Base-by-base conservation (phyloP, 2,797 vertebrate species). In the Neosilurus mollespiculum region DNA sequence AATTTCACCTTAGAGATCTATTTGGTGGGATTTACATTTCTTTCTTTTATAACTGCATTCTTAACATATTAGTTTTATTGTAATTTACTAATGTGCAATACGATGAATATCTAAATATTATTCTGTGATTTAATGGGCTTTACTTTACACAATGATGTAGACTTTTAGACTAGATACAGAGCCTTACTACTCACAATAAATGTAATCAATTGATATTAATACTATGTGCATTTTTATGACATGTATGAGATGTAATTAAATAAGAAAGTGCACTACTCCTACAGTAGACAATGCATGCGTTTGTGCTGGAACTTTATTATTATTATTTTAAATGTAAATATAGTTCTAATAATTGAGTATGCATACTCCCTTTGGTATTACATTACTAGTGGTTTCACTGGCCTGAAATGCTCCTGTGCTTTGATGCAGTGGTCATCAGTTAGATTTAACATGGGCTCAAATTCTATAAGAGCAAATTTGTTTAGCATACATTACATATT, bases 41-140 rank as follows among this genome's bases (percentile, higher is more conserved):
- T 22, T 34, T 11, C 34, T 69, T 69, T 10, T 43, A 43, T 10
- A 69, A 1, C 26, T 34, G 26, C 18, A 69, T 43, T 69, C 37
- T 10, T 43, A 43, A 2, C 37, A 43, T 54, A 15, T 54, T 49
- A 43, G 34, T 70, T 70, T 70, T 37, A 67, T 30, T 67, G 30
- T 67, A 34, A 14, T 34, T 70, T 70, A 49, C 5, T 51, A 49
- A 53, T 26, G 22, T 54, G 51, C 51, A 12, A 22, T 70, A 67
- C 18, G 37, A 22, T 26, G 49, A 72, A 72, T 72, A 53, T 15
- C 70, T 54, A 34, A 72, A 72, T 72, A 72, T 72, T 15, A 72
- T 24, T 6, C 7, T 54, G n/a, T 24, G 43, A n/a, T 51, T 49
- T 51, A 70, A 72, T 24, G n/a, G n/a, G 22, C 49, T 53, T 0